These are phyloP conservation scores for Tychaedon coryphoeus DNA, from an alignment of 2,113 vertebrate species.

Conservation along the genomic window DNA sequence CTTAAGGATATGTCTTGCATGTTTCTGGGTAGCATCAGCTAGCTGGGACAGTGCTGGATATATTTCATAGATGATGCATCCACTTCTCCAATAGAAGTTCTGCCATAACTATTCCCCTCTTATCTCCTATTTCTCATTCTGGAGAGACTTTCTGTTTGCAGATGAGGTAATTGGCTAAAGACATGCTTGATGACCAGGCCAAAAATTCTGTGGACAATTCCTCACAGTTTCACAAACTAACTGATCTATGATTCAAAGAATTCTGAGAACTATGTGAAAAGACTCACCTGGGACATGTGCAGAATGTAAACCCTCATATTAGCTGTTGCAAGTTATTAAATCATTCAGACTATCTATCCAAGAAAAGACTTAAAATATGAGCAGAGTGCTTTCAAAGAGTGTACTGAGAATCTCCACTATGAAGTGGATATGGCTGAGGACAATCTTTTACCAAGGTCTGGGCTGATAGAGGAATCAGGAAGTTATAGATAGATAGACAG, in stretches of 20 bases:
- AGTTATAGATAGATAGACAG: not conserved
- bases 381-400: not conserved
- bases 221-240: not conserved
- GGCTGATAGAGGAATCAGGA: not conserved
- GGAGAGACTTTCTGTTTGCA: not conserved
- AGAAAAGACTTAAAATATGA: not conserved
- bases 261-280: not conserved
- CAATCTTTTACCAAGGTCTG: not conserved
- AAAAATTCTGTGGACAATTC: not conserved
- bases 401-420: not conserved
- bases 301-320: not conserved
- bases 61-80: not conserved
- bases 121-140: slow-evolving; percentile 2
- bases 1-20: not conserved
- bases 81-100: not conserved
- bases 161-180: slow-evolving; percentile 18
- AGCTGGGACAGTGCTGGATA: not conserved
- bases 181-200: not conserved
- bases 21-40: slow-evolving; percentile 16
- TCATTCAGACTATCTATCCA: not conserved
- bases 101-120: not conserved
- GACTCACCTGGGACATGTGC: not conserved
- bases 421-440: not conserved
- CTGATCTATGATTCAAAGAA: not conserved
- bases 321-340: not conserved